Conservation (phyloP, 2,888 invertebrate genomes). For the Galerucella nymphaeae region DNA sequence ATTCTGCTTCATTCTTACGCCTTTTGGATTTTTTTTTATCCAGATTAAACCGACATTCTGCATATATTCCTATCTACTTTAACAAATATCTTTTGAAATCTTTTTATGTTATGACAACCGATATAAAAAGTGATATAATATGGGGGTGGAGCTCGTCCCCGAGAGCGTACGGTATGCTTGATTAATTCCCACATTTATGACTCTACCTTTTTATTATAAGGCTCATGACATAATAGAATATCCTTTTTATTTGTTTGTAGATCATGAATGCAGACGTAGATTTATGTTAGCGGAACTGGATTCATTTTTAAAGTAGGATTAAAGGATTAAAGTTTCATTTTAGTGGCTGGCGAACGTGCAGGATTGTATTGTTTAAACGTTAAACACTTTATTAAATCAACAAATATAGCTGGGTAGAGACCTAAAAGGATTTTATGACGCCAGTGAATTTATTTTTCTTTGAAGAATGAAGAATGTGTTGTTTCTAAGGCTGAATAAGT, state of each 20-base stretch:
- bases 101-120: constrained; percentile 29
- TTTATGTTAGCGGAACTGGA: constrained; percentile 19
- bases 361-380: background rate
- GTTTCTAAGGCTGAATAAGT: background rate
- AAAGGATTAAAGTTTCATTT: constrained; percentile 15
- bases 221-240: constrained; percentile 33
- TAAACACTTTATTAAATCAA: background rate
- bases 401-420: background rate
- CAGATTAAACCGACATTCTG: background rate
- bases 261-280: constrained; percentile 19
- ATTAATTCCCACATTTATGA: constrained; percentile 38
- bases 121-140: constrained; percentile 37
- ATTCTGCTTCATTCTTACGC: no score
- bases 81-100: constrained; percentile 19
- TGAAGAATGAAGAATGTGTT: background rate
- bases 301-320: constrained; percentile 23
- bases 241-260: constrained; percentile 29
- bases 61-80: constrained; percentile 6
- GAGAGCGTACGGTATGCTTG: constrained; percentile 30
- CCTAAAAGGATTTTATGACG: background rate
- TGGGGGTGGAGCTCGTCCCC: constrained; percentile 26
- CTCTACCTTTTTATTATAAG: constrained; percentile 34
- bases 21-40: background rate
- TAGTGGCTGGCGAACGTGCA: constrained; percentile 1
- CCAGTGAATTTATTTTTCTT: background rate